Base-by-base conservation (phyloP, 2,888 invertebrate species). In the Andricus quercusramuli region DNA sequence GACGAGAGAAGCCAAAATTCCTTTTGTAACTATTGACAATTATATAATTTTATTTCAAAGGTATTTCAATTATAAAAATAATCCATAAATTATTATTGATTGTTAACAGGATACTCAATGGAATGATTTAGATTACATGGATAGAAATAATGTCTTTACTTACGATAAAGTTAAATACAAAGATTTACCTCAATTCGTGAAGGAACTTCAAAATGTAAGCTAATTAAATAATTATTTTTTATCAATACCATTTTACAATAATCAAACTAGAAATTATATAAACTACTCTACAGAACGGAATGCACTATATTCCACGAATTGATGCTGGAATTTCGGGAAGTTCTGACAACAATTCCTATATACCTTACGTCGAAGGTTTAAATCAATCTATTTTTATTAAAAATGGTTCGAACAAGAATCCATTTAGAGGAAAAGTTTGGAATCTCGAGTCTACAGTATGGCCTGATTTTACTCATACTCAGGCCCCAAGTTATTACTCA, bases 51-150 rank as follows among this genome's bases (percentile, higher is more conserved):
- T 56, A n/a, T 56, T 56, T n/a, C 11, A n/a, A 56, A 56, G 3
- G 9, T 11, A 17, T 56, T 56, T 11, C n/a, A 1, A n/a, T 56
- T 56, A n/a, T 9, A n/a, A 9, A n/a, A n/a, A 6, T 9, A 56
- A 56, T 56, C 8, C n/a, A n/a, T 56, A 9, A n/a, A n/a, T n/a
- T 56, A n/a, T 56, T 20, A 20, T 56, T 56, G n/a, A 6, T 56
- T 47, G 1, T 17, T 56, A n/a, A 56, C 11, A 56, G 56, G 56
- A 96, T 87, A 95, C 95, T 0, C 96, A 97, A 90, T 97, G 97
- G 96, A 97, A 96, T 88, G 97, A 97, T 91, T 94, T 97, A 83
- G 97, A 97, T 92, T 97, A 97, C 90, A 97, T 97, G 97, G 93
- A 95, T 37, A 93, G 95, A 76, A 94, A 94, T 82, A 96, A 97